phyloP scores from a whole-genome alignment of 1,140 invertebrate genomes.

The Nixonia krombeini region DNA sequence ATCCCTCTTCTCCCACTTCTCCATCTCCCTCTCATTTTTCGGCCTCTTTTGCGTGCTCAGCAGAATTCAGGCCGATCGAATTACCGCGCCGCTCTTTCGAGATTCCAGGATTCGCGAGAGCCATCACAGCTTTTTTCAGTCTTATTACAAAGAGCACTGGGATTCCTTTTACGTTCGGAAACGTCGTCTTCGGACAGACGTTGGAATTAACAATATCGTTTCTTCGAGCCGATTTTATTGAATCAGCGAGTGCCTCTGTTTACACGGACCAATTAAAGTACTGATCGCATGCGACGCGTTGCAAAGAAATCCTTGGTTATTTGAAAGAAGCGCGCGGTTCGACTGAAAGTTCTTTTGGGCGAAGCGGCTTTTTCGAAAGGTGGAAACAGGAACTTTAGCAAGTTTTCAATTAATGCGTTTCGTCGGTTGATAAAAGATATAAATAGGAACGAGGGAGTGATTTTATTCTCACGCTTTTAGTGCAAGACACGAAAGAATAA shows the following conservation, averaged over 20 bases:
- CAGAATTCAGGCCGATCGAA: conserved; percentile 42
- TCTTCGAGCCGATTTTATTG: no score
- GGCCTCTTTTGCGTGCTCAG: conserved; percentile 12
- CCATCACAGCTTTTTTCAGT: conserved; percentile 17
- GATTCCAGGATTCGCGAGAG: conserved; percentile 14
- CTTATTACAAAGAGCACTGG: conserved; percentile 19
- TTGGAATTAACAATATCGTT: conserved; percentile 2
- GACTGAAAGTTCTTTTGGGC: not conserved
- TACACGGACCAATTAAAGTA: no score
- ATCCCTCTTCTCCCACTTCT: conserved; percentile 11
- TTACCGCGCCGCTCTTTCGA: conserved; percentile 22
- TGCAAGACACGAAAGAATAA: conserved; percentile 28
- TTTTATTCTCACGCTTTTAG: conserved; percentile 20
- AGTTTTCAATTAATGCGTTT: not conserved
- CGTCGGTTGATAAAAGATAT: not conserved
- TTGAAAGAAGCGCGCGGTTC: no score
- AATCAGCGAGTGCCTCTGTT: no score
- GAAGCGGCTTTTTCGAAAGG: not conserved
- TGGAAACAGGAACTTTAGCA: not conserved
- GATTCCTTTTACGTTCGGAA: not conserved
- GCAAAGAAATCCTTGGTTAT: no score
- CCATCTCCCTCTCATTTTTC: conserved; percentile 13
- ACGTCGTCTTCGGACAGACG: conserved; percentile 20
- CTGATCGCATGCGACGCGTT: no score
- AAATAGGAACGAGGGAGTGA: not conserved